Conservation (phyloP, 92 coral and sea anemone genomes). For the Actinernus sp. region DNA sequence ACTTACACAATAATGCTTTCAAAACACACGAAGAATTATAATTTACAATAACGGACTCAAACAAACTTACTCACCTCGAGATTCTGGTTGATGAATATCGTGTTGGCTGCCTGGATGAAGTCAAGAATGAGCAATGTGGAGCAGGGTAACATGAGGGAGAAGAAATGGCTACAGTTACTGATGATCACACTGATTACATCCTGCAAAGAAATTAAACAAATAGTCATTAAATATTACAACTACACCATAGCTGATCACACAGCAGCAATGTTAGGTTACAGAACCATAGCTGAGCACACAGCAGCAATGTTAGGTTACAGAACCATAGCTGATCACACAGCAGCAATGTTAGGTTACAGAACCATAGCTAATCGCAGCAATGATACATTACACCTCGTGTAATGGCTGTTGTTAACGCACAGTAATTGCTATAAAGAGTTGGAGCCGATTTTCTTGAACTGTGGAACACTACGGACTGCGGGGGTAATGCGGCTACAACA, state of each 20-base stretch:
- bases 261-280: too few relatives aligned
- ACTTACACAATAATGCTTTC: background rate
- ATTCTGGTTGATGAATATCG: conserved; percentile 77
- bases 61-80: conserved; percentile 65
- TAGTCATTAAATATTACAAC: background rate
- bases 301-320: too few relatives aligned
- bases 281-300: too few relatives aligned
- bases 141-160: conserved; percentile 90
- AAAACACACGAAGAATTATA: background rate
- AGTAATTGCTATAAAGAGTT: too few relatives aligned
- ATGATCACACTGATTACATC: conserved; percentile 93
- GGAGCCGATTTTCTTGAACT: too few relatives aligned
- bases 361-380: too few relatives aligned
- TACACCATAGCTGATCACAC: background rate
- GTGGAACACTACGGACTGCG: too few relatives aligned
- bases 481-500: too few relatives aligned
- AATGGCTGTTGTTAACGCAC: too few relatives aligned
- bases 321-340: too few relatives aligned
- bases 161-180: conserved; percentile 90
- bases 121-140: conserved; percentile 90
- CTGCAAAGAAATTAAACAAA: conserved; percentile 24
- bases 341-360: too few relatives aligned
- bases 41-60: background rate
- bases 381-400: too few relatives aligned
- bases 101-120: conserved; percentile 91